Evolutionary conservation across 2,113 vertebrate genomes (phyloP).

Genomic region (Archilochus colubris): DNA sequence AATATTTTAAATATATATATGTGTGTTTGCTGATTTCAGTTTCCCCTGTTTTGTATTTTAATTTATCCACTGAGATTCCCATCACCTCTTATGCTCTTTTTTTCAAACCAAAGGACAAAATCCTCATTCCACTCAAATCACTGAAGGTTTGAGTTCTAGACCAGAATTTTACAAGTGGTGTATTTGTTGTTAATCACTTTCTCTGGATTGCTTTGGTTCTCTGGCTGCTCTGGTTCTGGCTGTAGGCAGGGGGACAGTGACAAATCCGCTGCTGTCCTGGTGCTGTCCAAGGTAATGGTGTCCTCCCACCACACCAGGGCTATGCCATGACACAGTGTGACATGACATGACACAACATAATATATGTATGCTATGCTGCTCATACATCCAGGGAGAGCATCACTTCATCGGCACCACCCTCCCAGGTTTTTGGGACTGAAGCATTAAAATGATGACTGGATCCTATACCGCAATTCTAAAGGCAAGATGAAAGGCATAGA

Average conservation of each 20-base stretch:
- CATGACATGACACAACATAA: fast-evolving
- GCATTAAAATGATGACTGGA: not conserved
- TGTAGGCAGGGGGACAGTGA: not conserved
- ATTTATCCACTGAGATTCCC: not conserved
- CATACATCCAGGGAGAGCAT: not conserved
- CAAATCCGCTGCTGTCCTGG: not conserved
- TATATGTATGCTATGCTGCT: not conserved
- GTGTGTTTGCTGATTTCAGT: not conserved
- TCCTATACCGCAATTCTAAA: not conserved
- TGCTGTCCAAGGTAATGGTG: constrained; percentile 27
- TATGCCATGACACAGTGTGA: not conserved
- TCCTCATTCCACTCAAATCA: not conserved
- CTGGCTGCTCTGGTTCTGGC: not conserved
- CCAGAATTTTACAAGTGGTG: not conserved
- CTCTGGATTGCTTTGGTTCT: too few species aligned
- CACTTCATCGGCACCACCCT: not conserved
- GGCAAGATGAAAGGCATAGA: not conserved
- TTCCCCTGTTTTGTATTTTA: not conserved
- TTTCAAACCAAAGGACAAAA: not conserved
- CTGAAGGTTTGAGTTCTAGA: not conserved
- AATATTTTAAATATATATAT: not conserved
- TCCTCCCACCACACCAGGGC: not conserved
- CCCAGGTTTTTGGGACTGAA: not conserved
- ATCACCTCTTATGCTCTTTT: not conserved
- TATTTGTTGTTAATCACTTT: not conserved